Base-by-base conservation (phyloP, 2,113 vertebrate genomes). In the Trochalopteron elliotii region DNA sequence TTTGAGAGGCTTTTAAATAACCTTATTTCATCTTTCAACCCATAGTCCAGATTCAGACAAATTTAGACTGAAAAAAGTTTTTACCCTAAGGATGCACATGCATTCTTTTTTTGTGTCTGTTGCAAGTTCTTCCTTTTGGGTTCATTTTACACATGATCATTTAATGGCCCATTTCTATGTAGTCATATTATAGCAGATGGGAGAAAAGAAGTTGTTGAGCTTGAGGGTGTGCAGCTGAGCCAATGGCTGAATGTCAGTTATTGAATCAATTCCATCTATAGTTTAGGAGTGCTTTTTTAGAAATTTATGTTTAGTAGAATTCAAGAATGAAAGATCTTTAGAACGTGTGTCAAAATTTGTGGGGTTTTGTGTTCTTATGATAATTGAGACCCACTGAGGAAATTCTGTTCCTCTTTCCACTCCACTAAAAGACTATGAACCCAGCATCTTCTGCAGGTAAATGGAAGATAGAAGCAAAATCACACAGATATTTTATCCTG, bases 141-240 rank as follows among this genome's bases (percentile, higher is more conserved):
- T 68, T 81, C 45, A 75, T 63, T 84, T 89, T 83, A 55, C 59
- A 72, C 11, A 30, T 63, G 20, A 59, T 81, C 15, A n/a, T 83
- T 92, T 92, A 61, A 72, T 87, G 45, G 81, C 5, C 4, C 30
- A 45, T 87, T 91, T 89, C 60, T 53, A 35, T 57, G 42, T 65
- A 74, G 28, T 53, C 47, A 27, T 19, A 14, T 49, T 60, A 90
- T 72, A 83, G 49, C 53, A 86, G 71, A 83, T 50, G 69, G 61
- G 42, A 90, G 40, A 77, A 77, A 77, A 90, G 10, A 50, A 67
- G 42, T 25, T 80, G 5, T 44, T 55, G 60, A 89, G 72, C 72
- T 94, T 77, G 50, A 83, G 83, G 80, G 45, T 89, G 44, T 71
- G 83, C 87, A 87, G 84, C 89, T 95, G 77, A 95, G 64, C 20